These are phyloP conservation scores for Odontothrips loti DNA, from an alignment of 2,888 invertebrate genomes.

Conservation along the genomic window DNA sequence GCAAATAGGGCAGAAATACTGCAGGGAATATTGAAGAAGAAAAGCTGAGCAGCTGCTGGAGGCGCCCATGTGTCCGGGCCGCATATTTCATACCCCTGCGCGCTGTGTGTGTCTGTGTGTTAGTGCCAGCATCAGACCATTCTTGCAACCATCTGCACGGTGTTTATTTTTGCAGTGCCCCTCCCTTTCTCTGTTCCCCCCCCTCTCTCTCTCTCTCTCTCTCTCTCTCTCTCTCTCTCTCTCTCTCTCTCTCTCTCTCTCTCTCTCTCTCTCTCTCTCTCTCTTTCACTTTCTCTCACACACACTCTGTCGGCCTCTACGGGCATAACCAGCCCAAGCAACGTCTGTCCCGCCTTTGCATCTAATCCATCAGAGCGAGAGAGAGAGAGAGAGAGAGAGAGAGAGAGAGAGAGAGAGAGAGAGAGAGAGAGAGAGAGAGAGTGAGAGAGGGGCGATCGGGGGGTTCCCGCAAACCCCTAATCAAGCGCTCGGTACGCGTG, in stretches of 20 bases:
- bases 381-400: background rate
- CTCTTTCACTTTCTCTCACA: no score
- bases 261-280: background rate
- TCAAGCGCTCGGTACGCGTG: no score
- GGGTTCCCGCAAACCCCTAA: no score
- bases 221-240: background rate
- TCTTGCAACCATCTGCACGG: background rate
- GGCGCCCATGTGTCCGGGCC: background rate
- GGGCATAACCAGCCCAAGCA: no score
- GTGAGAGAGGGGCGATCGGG: background rate
- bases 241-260: background rate
- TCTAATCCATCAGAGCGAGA: background rate
- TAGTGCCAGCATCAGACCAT: background rate
- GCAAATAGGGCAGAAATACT: background rate
- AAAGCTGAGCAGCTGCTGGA: no score
- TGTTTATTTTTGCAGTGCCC: background rate
- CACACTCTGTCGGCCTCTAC: no score
- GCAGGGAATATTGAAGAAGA: background rate
- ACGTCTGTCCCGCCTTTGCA: no score
- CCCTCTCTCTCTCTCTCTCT: background rate
- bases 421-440: background rate
- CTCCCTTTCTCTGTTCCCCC: background rate
- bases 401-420: background rate
- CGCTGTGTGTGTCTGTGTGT: background rate
- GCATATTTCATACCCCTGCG: background rate